Conservation (phyloP, 2,888 invertebrate genomes). For the Heliconius erato region DNA sequence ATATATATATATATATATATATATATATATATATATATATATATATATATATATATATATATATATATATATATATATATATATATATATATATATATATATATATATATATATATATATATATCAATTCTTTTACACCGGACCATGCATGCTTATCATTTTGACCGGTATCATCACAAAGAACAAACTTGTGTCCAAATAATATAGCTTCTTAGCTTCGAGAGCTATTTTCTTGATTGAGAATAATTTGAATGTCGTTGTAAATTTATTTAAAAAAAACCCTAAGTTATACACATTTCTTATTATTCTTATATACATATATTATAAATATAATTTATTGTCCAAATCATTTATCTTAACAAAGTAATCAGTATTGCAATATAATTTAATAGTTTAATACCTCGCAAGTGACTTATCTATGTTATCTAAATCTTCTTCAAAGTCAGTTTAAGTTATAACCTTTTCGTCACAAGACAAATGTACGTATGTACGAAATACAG, state of each 20-base stretch:
- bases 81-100: too few relatives aligned
- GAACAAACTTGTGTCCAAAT: not conserved
- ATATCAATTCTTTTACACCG: too few relatives aligned
- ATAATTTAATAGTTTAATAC: conserved; percentile 26
- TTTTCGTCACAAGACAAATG: not conserved
- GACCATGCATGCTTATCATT: too few relatives aligned
- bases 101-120: too few relatives aligned
- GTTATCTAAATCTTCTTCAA: conserved; percentile 27
- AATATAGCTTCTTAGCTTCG: not conserved
- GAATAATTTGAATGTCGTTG: not conserved
- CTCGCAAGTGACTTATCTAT: not conserved
- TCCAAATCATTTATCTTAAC: conserved; percentile 12
- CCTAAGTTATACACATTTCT: not conserved
- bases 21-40: too few relatives aligned
- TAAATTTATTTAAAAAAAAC: not conserved
- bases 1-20: too few relatives aligned
- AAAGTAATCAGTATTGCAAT: conserved; percentile 23
- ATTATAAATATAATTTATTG: not conserved
- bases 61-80: too few relatives aligned
- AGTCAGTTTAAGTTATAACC: not conserved
- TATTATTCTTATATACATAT: not conserved
- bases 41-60: too few relatives aligned
- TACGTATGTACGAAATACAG: not conserved
- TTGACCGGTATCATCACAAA: too few relatives aligned
- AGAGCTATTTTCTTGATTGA: not conserved